phyloP scores from a whole-genome alignment of 2,113 vertebrate species.

The Apteryx owenii region DNA sequence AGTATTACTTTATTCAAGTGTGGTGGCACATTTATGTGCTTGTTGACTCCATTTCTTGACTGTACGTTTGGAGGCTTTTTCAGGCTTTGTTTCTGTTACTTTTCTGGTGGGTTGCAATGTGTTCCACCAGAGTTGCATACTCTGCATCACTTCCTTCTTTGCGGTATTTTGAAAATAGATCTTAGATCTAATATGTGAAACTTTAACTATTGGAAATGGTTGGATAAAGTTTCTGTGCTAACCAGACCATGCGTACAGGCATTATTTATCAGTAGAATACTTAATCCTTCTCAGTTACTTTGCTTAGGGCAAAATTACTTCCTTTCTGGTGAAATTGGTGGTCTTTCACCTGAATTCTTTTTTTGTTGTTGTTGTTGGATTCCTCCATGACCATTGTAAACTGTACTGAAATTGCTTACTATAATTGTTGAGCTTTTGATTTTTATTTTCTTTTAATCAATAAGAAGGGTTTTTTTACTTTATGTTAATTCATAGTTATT shows the following conservation, averaged over 20 bases:
- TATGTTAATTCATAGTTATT: not conserved
- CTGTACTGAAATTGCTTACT: not conserved
- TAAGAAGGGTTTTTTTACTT: not conserved
- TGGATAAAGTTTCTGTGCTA: not conserved
- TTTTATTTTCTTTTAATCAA: not conserved
- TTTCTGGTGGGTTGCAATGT: not conserved
- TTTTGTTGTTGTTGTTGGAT: not conserved
- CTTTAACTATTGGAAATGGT: not conserved
- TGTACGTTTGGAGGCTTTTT: not conserved
- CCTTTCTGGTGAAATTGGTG: not conserved
- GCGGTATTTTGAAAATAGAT: not conserved
- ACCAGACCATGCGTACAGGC: no score
- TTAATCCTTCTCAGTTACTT: not conserved
- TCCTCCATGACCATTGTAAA: not conserved
- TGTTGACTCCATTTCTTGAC: not conserved
- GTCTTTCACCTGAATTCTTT: not conserved
- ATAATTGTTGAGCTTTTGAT: not conserved
- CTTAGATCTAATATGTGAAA: not conserved
- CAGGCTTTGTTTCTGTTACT: not conserved
- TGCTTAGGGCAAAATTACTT: not conserved
- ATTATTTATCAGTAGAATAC: not conserved
- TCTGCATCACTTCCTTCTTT: not conserved
- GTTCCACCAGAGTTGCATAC: not conserved
- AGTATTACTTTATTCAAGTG: not conserved
- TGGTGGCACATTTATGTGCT: not conserved